These are phyloP conservation scores for Macrobrachium rosenbergii DNA, from an alignment of 1,140 invertebrate genomes.

Conservation along the genomic window DNA sequence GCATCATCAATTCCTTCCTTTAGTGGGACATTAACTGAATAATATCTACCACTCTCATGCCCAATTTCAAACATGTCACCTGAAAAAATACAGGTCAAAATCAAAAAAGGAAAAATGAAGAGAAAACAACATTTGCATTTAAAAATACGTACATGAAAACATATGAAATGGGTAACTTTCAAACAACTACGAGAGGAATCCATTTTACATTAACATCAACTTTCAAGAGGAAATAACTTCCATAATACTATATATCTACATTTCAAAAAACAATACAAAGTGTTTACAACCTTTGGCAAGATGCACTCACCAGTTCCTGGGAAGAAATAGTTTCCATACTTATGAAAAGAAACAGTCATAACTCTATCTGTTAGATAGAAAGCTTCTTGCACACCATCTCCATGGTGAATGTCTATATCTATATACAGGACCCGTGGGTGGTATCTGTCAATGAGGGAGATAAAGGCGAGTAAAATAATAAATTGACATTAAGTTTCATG, in stretches of 20 bases:
- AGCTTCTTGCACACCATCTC: constrained; percentile 99
- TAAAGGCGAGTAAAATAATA: background rate
- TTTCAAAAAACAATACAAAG: background rate
- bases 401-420: constrained; percentile 99
- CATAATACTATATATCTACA: background rate
- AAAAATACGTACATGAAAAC: background rate
- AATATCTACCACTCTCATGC: constrained; percentile 91
- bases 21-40: constrained; percentile 96
- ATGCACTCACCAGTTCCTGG: constrained; percentile 84
- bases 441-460: constrained; percentile 77
- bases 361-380: constrained; percentile 99
- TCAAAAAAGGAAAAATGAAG: background rate
- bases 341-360: constrained; percentile 99
- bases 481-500: background rate
- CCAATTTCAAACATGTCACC: constrained; percentile 98
- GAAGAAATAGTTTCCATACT: constrained; percentile 99
- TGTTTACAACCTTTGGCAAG: background rate
- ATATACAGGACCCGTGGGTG: constrained; percentile 97
- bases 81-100: constrained; percentile 66
- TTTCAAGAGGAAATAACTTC: background rate
- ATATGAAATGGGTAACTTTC: background rate
- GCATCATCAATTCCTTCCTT: constrained; percentile 97
- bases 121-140: constrained; percentile 7
- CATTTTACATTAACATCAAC: too few relatives aligned
- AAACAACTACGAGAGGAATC: too few relatives aligned